Percentiles rank a stretch among this genome's conserved stretches.
phyloP scores from a whole-genome alignment of 2,113 vertebrate species.

The Psittacara wagleri region DNA sequence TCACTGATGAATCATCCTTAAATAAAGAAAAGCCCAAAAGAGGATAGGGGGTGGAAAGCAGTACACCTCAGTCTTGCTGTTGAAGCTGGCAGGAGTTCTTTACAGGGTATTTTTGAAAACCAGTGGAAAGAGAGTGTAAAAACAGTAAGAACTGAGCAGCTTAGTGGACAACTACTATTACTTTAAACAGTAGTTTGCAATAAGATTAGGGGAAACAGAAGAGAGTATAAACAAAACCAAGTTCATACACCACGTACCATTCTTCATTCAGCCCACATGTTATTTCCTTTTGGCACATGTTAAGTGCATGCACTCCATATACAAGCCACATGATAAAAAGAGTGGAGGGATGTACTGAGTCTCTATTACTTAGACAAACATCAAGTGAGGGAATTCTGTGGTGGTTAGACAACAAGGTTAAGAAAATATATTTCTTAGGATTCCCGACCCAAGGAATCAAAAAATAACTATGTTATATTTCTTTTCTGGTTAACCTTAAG shows the following conservation, averaged over 20 bases:
- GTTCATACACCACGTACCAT: not conserved
- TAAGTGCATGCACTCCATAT: not conserved
- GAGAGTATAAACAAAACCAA: not conserved
- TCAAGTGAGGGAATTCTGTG: not conserved
- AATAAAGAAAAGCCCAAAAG: not conserved
- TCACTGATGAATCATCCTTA: not conserved
- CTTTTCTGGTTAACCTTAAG: constrained; percentile 53
- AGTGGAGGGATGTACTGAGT: not conserved
- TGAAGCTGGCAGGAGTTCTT: not conserved
- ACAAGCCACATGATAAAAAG: constrained; percentile 44
- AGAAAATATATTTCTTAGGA: constrained; percentile 16
- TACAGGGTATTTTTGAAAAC: not conserved
- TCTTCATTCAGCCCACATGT: not conserved
- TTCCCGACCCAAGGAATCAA: not conserved
- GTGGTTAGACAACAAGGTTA: constrained; percentile 3
- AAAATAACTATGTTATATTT: constrained; percentile 15
- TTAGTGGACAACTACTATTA: not conserved
- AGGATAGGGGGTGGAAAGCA: not conserved
- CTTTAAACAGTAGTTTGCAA: not conserved
- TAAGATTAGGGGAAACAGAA: not conserved
- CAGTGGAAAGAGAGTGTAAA: not conserved
- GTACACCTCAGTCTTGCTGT: not conserved
- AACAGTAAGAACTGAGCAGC: not conserved
- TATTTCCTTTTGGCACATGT: not conserved
- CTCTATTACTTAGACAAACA: constrained; percentile 19